phyloP scores from a whole-genome alignment of 1,140 invertebrate species.

The Hyles euphorbiae region DNA sequence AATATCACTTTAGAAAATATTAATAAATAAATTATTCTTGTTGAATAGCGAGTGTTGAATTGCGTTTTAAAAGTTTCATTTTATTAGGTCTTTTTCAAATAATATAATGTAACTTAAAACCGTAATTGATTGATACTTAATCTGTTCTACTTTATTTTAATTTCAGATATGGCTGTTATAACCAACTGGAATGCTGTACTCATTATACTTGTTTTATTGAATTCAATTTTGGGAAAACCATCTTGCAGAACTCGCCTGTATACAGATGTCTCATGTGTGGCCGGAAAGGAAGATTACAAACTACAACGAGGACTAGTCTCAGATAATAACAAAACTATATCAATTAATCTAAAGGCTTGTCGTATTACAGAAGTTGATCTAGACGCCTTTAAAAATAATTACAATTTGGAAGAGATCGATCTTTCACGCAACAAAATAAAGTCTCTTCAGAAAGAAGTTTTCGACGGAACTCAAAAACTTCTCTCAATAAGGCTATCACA shows the following conservation, averaged over 20 bases:
- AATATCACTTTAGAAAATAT: too few relatives aligned
- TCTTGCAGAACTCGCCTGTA: conserved; percentile 9
- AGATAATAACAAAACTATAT: conserved; percentile 14
- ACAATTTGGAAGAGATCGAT: conserved; percentile 30
- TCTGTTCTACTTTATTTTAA: background rate
- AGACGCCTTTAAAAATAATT: conserved; percentile 36
- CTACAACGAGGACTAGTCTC: conserved; percentile 20
- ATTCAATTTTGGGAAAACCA: conserved; percentile 8
- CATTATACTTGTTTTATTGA: background rate
- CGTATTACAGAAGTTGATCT: conserved; percentile 39
- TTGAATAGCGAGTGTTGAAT: too few relatives aligned
- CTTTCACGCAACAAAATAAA: conserved; percentile 49
- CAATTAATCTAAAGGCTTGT: conserved; percentile 31
- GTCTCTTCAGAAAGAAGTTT: conserved; percentile 36
- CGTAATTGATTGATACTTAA: too few relatives aligned
- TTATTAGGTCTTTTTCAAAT: too few relatives aligned
- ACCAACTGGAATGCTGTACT: background rate
- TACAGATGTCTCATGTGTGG: conserved; percentile 11
- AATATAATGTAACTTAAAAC: too few relatives aligned
- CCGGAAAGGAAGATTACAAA: conserved; percentile 13
- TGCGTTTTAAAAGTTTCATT: too few relatives aligned
- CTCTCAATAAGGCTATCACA: conserved; percentile 46
- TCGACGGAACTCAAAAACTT: conserved; percentile 34
- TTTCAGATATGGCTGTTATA: background rate
- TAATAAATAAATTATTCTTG: too few relatives aligned